These are phyloP conservation scores for Platanista minor DNA, from an alignment of 2,113 vertebrate species.

Conservation along the genomic window DNA sequence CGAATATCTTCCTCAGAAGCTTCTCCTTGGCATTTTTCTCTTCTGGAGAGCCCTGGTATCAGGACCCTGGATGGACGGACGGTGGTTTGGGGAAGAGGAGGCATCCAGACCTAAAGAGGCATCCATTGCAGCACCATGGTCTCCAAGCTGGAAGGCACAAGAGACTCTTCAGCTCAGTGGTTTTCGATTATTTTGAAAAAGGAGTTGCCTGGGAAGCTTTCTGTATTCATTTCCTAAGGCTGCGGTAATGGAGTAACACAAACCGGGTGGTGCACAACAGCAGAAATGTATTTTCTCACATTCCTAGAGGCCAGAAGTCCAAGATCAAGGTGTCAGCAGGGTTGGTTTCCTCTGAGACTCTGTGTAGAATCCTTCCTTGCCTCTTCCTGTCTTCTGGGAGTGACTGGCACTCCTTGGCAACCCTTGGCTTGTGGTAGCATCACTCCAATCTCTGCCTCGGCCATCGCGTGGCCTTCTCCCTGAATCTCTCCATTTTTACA, in stretches of 20 bases:
- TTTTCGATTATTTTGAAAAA: neutral
- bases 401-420: too few species aligned
- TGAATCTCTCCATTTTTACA: neutral
- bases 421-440: neutral
- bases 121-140: rapidly evolving
- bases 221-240: neutral
- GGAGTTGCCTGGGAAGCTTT: neutral
- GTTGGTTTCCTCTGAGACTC: neutral
- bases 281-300: neutral
- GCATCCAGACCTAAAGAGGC: too few species aligned
- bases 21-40: neutral
- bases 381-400: neutral
- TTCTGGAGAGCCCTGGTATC: rapidly evolving
- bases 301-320: neutral
- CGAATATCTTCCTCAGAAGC: rapidly evolving
- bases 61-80: rapidly evolving
- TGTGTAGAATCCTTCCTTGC: neutral
- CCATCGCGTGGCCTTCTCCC: too few species aligned
- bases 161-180: neutral
- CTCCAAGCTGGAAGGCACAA: rapidly evolving
- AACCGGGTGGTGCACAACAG: neutral
- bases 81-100: neutral
- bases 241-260: rapidly evolving
- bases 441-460: neutral
- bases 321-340: neutral